Evolutionary conservation across 2,113 vertebrate genomes (phyloP), one percentile per base, ranked within the genome.

Genomic region (Chascanopsetta lugubris): DNA sequence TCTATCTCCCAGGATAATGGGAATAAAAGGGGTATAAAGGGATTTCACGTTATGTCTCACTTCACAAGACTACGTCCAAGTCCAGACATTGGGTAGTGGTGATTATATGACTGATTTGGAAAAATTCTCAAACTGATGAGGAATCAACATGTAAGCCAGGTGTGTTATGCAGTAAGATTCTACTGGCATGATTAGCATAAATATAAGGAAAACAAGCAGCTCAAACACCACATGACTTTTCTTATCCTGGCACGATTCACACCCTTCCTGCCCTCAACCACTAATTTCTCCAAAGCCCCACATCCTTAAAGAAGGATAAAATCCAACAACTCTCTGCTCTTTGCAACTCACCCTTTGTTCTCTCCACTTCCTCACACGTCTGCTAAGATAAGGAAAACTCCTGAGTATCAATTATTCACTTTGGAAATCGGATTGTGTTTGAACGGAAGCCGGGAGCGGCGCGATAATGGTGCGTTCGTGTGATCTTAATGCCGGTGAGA

Each of bases 1-100:
- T 78, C 49, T 58, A 62, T 82, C 50, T 61, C 61, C 17, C 42
- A 71, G 69, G 58, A 67, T 46, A 65, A 69, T 25, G 13, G 18
- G 57, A 71, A 79, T 69, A 48, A 61, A 75, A 48, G 43, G 38
- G 48, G 38, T 70, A 80, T 71, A 75, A 79, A 78, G 60, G 70
- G 57, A 79, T 82, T 81, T 76, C 2, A 79, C 74, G 73, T 59
- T 64, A 81, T 67, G 61, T 42, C 60, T 88, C 27, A 56, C 69
- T 71, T 85, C 61, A 84, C 63, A 80, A 22, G 69, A 38, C 70
- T 73, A 75, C 12, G 61, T 64, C 59, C 76, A 72, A 68, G 50
- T 60, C 40, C 65, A 70, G 51, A 79, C 49, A 60, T 66, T 69
- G 73, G 48, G 86, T 55, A 17, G 45, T 53, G 57, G 36, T 72